Percentiles rank a stretch among this genome's conserved stretches.
Conservation (phyloP, 1,140 invertebrate species). For the Panulirus ornatus region DNA sequence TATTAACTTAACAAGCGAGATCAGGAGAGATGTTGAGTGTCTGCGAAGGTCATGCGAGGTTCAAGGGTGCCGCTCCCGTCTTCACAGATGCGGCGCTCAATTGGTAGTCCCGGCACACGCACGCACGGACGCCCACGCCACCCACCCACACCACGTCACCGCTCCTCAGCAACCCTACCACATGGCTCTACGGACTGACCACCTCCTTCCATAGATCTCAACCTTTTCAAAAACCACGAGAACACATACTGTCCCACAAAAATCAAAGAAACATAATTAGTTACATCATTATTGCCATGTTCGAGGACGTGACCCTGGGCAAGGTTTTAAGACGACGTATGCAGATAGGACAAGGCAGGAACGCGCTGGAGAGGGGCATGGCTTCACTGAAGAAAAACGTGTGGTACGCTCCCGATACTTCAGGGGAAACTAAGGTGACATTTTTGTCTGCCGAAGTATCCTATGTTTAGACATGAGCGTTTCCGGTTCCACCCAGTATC, state of each 20-base stretch:
- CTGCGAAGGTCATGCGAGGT: background rate
- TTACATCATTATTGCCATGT: background rate
- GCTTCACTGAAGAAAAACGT: background rate
- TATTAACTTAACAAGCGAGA: background rate
- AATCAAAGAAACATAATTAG: too few relatives aligned
- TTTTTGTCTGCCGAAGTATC: background rate
- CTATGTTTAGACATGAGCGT: too few relatives aligned
- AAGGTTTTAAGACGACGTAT: background rate
- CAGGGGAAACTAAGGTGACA: conserved; percentile 12
- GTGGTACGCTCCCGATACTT: background rate
- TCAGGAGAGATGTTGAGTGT: background rate
- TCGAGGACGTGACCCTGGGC: background rate
- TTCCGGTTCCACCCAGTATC: too few relatives aligned
- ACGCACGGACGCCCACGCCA: background rate
- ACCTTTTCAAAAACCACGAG: background rate
- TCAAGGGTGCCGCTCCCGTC: background rate
- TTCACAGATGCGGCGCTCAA: background rate
- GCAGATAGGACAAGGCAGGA: background rate
- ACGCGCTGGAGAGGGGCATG: background rate
- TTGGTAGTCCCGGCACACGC: background rate
- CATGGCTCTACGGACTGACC: background rate
- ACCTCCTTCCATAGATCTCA: background rate
- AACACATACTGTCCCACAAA: too few relatives aligned
- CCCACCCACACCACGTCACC: background rate
- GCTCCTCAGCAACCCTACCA: background rate